Evolutionary conservation across 2,113 vertebrate species (phyloP).

Genomic region (Sakesphorus luctuosus): DNA sequence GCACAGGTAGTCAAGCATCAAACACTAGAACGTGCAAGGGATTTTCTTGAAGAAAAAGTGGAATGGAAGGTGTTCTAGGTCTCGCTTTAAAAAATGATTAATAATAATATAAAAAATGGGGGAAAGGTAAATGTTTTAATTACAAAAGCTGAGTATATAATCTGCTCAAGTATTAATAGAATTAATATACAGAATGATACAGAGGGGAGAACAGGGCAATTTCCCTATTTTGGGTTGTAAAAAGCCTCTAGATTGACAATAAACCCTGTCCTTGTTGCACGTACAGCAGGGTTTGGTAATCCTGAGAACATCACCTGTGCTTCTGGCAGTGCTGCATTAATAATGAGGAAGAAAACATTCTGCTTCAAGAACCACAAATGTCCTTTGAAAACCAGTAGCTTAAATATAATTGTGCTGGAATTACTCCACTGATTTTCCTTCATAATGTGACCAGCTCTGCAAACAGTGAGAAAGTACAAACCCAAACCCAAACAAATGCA

Average conservation of each 20-base stretch:
- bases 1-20: background rate
- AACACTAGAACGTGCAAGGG: fast-evolving
- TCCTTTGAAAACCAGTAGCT: background rate
- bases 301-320: background rate
- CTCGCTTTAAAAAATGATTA: background rate
- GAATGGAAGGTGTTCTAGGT: background rate
- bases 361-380: background rate
- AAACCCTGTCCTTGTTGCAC: background rate
- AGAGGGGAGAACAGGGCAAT: background rate
- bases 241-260: background rate
- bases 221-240: background rate
- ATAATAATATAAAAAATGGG: background rate
- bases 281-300: background rate
- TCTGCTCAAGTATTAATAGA: background rate
- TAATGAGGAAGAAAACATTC: background rate
- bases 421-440: background rate
- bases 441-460: background rate
- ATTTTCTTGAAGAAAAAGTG: background rate
- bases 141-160: background rate
- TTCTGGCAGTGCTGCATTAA: background rate
- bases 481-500: background rate
- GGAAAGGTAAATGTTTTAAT: background rate
- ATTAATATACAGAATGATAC: background rate
- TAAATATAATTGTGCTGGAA: background rate
- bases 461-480: background rate